Conservation (phyloP, 2,888 invertebrate genomes). For the Congeria kusceri region DNA sequence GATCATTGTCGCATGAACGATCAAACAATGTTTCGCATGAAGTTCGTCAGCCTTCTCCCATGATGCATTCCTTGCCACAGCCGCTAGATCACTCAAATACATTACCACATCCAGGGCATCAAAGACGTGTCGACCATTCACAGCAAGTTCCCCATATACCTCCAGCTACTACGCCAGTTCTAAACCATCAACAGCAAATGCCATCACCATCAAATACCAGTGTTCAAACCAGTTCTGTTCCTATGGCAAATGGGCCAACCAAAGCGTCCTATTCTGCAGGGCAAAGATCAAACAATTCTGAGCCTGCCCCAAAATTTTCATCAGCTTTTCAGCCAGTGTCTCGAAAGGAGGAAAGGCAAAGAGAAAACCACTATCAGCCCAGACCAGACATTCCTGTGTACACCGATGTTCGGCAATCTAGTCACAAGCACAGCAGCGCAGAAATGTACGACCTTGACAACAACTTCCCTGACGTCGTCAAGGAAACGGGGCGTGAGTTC, state of each 20-base stretch:
- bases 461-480: slow-evolving; percentile 78
- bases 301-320: slow-evolving; percentile 15
- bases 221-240: slow-evolving; percentile 13
- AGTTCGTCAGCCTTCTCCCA: not conserved
- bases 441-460: slow-evolving; percentile 84
- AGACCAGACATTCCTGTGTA: slow-evolving; percentile 66
- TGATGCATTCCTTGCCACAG: slow-evolving; percentile 11
- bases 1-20: slow-evolving; percentile 49
- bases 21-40: not conserved
- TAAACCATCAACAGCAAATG: slow-evolving; percentile 34
- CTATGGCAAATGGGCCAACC: slow-evolving; percentile 23
- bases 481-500: slow-evolving; percentile 61
- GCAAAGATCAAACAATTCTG: slow-evolving; percentile 4
- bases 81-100: slow-evolving; percentile 11
- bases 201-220: slow-evolving; percentile 26
- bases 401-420: slow-evolving; percentile 59
- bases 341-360: slow-evolving; percentile 39
- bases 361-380: slow-evolving; percentile 30
- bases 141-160: slow-evolving; percentile 15
- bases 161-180: slow-evolving; percentile 13
- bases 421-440: slow-evolving; percentile 64
- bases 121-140: slow-evolving; percentile 1
- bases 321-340: slow-evolving; percentile 68
- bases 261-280: slow-evolving; percentile 4
- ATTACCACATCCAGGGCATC: slow-evolving; percentile 2